Conservation (phyloP, 2,113 vertebrate species). For the Plecturocebus donacophilus region DNA sequence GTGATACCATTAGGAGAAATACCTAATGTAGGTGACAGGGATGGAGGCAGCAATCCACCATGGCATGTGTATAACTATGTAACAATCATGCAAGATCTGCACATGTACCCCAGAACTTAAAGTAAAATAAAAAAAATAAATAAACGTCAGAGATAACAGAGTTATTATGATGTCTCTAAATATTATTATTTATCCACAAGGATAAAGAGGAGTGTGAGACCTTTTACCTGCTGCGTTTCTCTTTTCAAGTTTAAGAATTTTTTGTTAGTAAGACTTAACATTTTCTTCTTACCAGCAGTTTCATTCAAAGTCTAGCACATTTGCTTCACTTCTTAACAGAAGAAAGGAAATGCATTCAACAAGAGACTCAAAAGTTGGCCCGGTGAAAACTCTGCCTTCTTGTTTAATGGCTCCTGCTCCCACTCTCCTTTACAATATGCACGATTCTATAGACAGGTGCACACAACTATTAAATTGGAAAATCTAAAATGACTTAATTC, state of each 20-base stretch:
- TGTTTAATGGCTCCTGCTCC: background rate
- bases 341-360: conserved; percentile 1
- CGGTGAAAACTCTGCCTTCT: background rate
- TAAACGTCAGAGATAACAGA: background rate
- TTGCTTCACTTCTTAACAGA: conserved; percentile 23
- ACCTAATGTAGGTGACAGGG: too few relatives aligned
- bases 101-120: too few relatives aligned
- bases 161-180: background rate
- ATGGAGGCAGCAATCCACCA: too few relatives aligned
- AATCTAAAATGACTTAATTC: background rate
- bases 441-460: background rate
- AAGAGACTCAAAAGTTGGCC: background rate
- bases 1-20: too few relatives aligned
- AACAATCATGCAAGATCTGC: too few relatives aligned
- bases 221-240: background rate
- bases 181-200: background rate
- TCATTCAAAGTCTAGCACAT: conserved; percentile 13
- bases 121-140: too few relatives aligned
- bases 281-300: background rate
- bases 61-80: too few relatives aligned
- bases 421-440: background rate
- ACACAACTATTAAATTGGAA: background rate
- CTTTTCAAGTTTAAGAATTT: background rate
- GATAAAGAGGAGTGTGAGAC: accelerated
- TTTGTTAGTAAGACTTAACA: background rate